Evolutionary conservation across 2,797 vertebrate genomes (phyloP).

Genomic region (Cygnus olor): DNA sequence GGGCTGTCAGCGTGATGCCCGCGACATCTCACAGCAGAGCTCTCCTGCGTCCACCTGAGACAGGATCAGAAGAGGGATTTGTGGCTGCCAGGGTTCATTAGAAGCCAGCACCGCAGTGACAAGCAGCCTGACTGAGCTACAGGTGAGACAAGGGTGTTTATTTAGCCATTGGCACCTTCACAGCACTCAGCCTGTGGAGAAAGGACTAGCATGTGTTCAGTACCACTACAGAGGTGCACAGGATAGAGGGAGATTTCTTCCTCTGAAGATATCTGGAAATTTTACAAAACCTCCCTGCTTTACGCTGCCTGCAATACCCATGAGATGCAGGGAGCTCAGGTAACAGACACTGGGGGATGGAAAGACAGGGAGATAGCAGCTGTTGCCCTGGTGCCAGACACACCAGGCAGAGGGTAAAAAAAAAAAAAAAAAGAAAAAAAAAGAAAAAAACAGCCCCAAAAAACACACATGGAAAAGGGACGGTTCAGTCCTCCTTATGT

Average conservation of each 20-base stretch:
- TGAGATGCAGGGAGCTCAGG: accelerated
- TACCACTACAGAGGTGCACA: neutral
- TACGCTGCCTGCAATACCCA: neutral
- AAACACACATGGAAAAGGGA: accelerated
- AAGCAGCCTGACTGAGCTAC: neutral
- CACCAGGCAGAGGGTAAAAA: neutral
- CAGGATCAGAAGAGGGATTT: neutral
- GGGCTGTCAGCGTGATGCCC: no score
- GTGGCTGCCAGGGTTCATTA: neutral
- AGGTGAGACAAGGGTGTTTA: neutral
- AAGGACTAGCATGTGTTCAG: neutral
- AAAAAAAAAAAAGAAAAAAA: neutral
- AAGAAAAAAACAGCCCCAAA: neutral
- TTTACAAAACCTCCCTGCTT: neutral
- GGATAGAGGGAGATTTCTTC: neutral
- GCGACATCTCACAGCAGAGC: neutral
- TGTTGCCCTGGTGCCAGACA: neutral
- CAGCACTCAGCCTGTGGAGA: neutral
- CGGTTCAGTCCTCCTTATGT: neutral
- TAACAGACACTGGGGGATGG: neutral
- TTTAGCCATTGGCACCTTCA: neutral
- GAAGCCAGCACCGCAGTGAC: neutral
- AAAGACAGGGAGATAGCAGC: neutral
- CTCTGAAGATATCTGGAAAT: neutral
- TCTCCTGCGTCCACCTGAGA: neutral